These are phyloP conservation scores for Aphyosemion australe DNA, from an alignment of 2,113 vertebrate species.

Conservation along the genomic window DNA sequence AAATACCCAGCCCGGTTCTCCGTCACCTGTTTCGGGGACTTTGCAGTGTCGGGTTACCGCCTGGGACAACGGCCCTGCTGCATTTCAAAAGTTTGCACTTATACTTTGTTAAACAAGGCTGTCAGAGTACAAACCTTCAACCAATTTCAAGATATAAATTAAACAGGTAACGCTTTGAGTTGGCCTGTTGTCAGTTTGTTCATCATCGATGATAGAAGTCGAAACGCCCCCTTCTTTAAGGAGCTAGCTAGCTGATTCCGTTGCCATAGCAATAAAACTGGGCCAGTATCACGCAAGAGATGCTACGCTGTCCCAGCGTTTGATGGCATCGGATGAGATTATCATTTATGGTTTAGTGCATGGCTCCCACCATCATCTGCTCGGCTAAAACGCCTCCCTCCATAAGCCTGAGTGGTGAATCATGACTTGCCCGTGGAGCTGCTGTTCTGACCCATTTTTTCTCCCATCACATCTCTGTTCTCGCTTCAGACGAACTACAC, in stretches of 20 bases:
- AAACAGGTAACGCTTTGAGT: accelerated
- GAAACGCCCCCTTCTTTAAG: constrained; percentile 54
- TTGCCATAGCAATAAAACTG: constrained; percentile 69
- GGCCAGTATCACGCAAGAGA: constrained; percentile 50
- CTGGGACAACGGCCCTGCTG: constrained; percentile 21
- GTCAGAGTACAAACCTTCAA: background rate
- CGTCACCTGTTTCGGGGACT: constrained; percentile 61
- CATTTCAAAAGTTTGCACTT: constrained; percentile 37
- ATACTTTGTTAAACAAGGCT: background rate
- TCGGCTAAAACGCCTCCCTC: constrained; percentile 23
- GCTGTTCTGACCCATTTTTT: constrained; percentile 58
- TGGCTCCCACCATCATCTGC: constrained; percentile 38
- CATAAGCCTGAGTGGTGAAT: constrained; percentile 56
- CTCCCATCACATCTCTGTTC: background rate
- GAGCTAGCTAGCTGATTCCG: constrained; percentile 59
- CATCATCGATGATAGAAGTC: background rate
- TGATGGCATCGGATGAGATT: constrained; percentile 56
- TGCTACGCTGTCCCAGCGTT: constrained; percentile 35
- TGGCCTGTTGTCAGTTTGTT: background rate
- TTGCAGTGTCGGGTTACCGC: constrained; percentile 52
- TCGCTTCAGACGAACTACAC: constrained; percentile 8
- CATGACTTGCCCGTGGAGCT: constrained; percentile 40
- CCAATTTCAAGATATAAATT: background rate
- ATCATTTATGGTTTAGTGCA: constrained; percentile 40
- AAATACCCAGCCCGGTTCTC: constrained; percentile 48